Base-by-base conservation (phyloP, 2,888 invertebrate genomes). In the Eupithecia vulgata region DNA sequence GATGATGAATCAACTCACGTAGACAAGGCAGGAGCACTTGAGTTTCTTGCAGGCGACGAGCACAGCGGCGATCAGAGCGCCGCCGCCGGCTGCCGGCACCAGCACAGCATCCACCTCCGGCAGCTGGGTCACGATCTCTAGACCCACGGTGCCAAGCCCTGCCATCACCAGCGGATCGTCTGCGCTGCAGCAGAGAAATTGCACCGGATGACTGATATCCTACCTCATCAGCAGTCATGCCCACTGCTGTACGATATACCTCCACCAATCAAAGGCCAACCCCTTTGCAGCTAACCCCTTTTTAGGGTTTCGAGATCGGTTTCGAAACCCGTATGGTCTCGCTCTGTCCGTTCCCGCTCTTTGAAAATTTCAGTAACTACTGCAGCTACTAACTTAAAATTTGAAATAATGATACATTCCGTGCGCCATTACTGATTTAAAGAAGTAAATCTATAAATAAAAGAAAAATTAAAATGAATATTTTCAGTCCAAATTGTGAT, bases 41-140 rank as follows among this genome's bases (percentile, higher is more conserved):
- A 94, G 89, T 78, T 91, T 92, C 83, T 93, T 94, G 86, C 92
- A 92, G 30, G 93, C 93, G 66, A 92, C 86, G 35, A 93, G 86
- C 48, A 91, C 87, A n/a, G 87, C 85, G 0, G 93, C 94, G 5
- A 94, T 84, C 68, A 94, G 78, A 0, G 85, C 88, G 4, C 94
- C 93, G 1, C 82, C 72, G 0, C 82, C 73, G 0, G 87, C 88
- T 8, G 90, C 92, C 0, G 94, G 94, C 68, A 93, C 93, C 59
- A 94, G 88, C 74, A 94, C 91, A 0, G 93, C 93, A 74, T 94
- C 93, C 0, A 90, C 83, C 71, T 93, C 94, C 1, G 94, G 94
- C 73, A 94, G 82, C 82, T 94, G 94, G 4, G 91, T 91, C 62
- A 94, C 87, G 59, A 93, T 89, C 82, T 94, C 94, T 72, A 92